Evolutionary conservation across 2,888 invertebrate genomes (phyloP), one percentile per base, ranked within the genome.

Genomic region (Athalia rosae): DNA sequence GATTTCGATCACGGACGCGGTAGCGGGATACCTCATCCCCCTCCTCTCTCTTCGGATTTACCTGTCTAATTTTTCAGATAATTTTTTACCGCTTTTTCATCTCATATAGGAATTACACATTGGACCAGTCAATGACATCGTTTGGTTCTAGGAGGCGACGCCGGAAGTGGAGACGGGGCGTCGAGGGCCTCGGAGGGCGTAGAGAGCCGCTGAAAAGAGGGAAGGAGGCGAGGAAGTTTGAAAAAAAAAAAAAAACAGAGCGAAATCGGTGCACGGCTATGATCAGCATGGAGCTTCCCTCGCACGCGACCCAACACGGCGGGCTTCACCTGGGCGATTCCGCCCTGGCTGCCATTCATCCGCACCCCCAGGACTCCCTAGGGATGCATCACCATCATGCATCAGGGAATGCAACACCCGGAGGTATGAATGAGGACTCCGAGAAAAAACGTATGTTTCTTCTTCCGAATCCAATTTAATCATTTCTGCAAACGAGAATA

Each of bases 391-490:
- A 89, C 83, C 89, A 88, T 80, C 87, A 86, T 83, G 87, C 88
- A 79, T 74, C 74, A 62, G 84, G 83, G 66, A 84, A 84, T 78
- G 79, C 85, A 77, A 87, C 87, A 83, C 84, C 85, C 81, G 89
- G 89, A 89, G 88, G 88, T 88, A 88, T 89, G 87, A 83, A 86
- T 85, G 88, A 89, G 87, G 87, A 88, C 74, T 87, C 86, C 84
- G 87, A 88, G 87, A 88, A 88, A 84, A 88, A 89, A 87, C 88
- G 89, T 89, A 89, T 83, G 88, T 89, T 88, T 89, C 85, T 86
- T 87, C 86, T 87, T 85, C 84, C 83, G 86, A 87, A 85, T 87
- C 84, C 86, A 81, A n/a, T 62, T 53, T 63, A 62, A 56, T 28
- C 28, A 50, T 41, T 41, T 58, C 2, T 28, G 28, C n/a, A n/a